Conservation (phyloP, 2,888 invertebrate genomes). For the Acrobasis repandana region DNA sequence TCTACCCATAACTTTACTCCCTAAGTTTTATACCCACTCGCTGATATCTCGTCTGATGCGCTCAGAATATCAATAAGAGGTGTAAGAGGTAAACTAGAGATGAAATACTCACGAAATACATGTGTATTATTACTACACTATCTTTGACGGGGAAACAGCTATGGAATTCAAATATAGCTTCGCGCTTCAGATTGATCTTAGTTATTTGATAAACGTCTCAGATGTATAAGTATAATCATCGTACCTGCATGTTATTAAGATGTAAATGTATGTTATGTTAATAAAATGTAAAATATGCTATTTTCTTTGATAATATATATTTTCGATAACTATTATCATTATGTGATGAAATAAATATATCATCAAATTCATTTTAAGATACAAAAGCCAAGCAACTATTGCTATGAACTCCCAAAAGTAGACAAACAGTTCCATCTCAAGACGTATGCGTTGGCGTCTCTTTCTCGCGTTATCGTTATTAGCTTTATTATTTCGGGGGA, state of each 20-base stretch:
- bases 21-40: constrained; percentile 65
- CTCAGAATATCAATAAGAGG: constrained; percentile 66
- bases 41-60: constrained; percentile 62
- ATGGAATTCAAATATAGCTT: constrained; percentile 7
- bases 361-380: not conserved
- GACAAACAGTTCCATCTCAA: constrained; percentile 1
- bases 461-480: constrained; percentile 68
- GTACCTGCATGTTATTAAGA: not conserved
- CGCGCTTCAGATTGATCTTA: not conserved
- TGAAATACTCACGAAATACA: constrained; percentile 56
- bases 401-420: constrained; percentile 6
- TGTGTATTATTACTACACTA: constrained; percentile 41
- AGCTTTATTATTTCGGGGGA: constrained; percentile 70
- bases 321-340: not conserved
- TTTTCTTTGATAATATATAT: not conserved
- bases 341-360: not conserved
- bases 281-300: not conserved
- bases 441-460: constrained; percentile 42
- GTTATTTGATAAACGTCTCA: constrained; percentile 1
- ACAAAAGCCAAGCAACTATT: not conserved
- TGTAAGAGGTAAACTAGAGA: constrained; percentile 61
- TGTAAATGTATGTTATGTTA: not conserved
- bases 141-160: constrained; percentile 31
- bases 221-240: not conserved
- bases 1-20: constrained; percentile 34